Evolutionary conservation across 1,140 invertebrate genomes (phyloP).

Genomic region (Drosophila littoralis): DNA sequence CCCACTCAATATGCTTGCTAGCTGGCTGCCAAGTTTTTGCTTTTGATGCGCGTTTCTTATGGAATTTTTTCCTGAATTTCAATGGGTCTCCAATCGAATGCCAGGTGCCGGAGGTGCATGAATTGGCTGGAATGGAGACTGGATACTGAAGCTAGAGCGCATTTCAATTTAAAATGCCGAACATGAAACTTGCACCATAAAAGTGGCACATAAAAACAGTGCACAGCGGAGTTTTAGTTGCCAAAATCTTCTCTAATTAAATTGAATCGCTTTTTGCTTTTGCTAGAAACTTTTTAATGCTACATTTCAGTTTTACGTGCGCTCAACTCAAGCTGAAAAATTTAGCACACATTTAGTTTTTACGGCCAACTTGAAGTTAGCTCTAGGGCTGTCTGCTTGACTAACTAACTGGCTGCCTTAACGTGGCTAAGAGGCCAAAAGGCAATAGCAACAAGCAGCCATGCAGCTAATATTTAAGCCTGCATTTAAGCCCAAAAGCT

Average conservation of each 20-base stretch:
- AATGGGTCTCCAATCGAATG: constrained; percentile 27
- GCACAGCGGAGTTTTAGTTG: constrained; percentile 36
- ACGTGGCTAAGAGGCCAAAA: not conserved
- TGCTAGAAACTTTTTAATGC: constrained; percentile 72
- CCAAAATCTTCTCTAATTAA: constrained; percentile 77
- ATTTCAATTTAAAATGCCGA: constrained; percentile 47
- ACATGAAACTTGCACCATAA: constrained; percentile 59
- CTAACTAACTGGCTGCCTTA: not conserved
- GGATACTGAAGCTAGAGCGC: not conserved
- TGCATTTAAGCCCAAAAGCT: constrained; percentile 44
- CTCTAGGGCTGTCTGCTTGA: not conserved
- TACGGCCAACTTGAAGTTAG: constrained; percentile 41
- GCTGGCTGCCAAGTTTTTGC: constrained; percentile 41
- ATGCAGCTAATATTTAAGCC: constrained; percentile 11
- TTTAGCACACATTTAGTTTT: constrained; percentile 72
- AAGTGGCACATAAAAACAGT: constrained; percentile 66
- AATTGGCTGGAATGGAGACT: constrained; percentile 15
- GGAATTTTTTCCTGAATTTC: constrained; percentile 29
- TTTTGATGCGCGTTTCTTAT: constrained; percentile 39
- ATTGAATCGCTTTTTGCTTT: constrained; percentile 69
- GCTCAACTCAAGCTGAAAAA: constrained; percentile 68
- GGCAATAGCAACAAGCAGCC: constrained; percentile 10
- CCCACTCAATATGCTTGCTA: constrained; percentile 64
- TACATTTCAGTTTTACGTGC: constrained; percentile 75
- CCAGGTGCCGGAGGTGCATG: constrained; percentile 41